A percentile compares a stretch with the other conserved stretches of the same genome.
These are phyloP conservation scores for Mastigias papua DNA, from an alignment of 30 jellyfish, hydroid and myxozoan species.

Conservation along the genomic window DNA sequence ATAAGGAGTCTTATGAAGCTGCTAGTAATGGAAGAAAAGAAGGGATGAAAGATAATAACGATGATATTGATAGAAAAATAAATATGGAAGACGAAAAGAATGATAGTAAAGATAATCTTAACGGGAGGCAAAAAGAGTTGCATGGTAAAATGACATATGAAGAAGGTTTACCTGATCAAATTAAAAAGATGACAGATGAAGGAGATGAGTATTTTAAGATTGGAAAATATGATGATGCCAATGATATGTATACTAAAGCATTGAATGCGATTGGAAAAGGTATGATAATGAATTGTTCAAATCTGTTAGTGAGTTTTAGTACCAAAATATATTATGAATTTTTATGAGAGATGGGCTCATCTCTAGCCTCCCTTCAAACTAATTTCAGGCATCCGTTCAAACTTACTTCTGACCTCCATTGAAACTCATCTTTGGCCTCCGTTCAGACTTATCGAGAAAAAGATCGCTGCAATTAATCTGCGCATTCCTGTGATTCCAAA, in stretches of 20 bases:
- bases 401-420: too few species aligned
- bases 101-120: background rate
- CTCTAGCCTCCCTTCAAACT: too few species aligned
- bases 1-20: background rate
- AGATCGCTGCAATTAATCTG: too few species aligned
- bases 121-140: background rate
- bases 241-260: slow-evolving; percentile 26
- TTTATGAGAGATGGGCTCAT: too few species aligned
- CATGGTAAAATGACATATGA: background rate
- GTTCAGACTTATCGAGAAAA: too few species aligned
- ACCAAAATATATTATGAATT: too few species aligned
- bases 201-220: slow-evolving; percentile 42
- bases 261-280: slow-evolving; percentile 15
- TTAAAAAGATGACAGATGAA: slow-evolving; percentile 40
- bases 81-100: background rate
- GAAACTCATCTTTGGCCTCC: too few species aligned
- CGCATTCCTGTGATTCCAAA: too few species aligned
- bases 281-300: too few species aligned
- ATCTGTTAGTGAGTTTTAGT: too few species aligned
- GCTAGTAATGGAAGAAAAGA: background rate
- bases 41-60: background rate
- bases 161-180: slow-evolving; percentile 63
- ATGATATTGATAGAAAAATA: background rate
- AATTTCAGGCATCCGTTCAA: too few species aligned
- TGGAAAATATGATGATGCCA: slow-evolving; percentile 62